Conservation (phyloP, 1,140 invertebrate genomes). For the Drosophila eugracilis region DNA sequence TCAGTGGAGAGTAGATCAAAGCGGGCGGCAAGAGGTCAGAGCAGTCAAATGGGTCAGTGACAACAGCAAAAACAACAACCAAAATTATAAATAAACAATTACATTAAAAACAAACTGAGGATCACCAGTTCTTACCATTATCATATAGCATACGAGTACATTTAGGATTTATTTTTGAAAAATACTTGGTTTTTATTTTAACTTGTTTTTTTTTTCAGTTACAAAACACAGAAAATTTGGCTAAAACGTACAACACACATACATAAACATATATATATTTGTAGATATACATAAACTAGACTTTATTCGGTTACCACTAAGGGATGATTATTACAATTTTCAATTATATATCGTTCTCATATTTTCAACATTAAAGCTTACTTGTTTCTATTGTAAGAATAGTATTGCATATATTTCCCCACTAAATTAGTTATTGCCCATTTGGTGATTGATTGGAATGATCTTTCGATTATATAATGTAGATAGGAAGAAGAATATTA, state of each 20-base stretch:
- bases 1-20: conserved; percentile 48
- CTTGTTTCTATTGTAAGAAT: conserved; percentile 53
- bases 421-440: conserved; percentile 67
- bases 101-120: conserved; percentile 38
- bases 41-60: conserved; percentile 32
- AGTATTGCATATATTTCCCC: conserved; percentile 59
- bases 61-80: conserved; percentile 51
- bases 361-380: conserved; percentile 69
- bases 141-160: conserved; percentile 57
- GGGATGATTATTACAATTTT: conserved; percentile 62
- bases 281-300: conserved; percentile 64
- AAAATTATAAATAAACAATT: conserved; percentile 29
- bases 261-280: conserved; percentile 68
- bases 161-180: conserved; percentile 39
- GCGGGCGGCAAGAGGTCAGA: conserved; percentile 53
- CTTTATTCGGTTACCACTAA: conserved; percentile 68
- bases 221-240: conserved; percentile 80
- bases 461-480: conserved; percentile 42
- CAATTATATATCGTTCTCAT: conserved; percentile 41
- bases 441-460: conserved; percentile 67
- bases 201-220: conserved; percentile 61
- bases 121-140: conserved; percentile 58
- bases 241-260: conserved; percentile 79
- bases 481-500: conserved; percentile 43
- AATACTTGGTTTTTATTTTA: conserved; percentile 60